Percentiles rank a stretch among this genome's conserved stretches.
Conservation (phyloP, 2,888 invertebrate species). For the Ennomos quercinarius region DNA sequence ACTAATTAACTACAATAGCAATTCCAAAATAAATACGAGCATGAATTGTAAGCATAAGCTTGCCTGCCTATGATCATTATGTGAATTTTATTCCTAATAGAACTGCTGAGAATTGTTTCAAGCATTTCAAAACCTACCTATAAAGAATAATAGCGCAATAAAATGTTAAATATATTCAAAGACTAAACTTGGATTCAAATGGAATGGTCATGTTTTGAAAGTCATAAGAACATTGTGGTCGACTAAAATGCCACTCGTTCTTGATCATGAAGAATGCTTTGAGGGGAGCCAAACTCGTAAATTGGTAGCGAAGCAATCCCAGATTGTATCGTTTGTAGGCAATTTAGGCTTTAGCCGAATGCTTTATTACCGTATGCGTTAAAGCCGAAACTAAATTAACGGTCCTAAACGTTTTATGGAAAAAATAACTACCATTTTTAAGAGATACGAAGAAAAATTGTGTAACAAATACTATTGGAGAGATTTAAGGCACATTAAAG, state of each 20-base stretch:
- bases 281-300: conserved; percentile 68
- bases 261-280: conserved; percentile 67
- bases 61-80: conserved; percentile 16
- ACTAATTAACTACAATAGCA: background rate
- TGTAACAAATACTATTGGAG: conserved; percentile 22
- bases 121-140: conserved; percentile 52
- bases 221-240: conserved; percentile 72
- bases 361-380: conserved; percentile 56
- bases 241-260: conserved; percentile 71
- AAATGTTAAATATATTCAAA: conserved; percentile 69
- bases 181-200: conserved; percentile 65
- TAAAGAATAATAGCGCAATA: conserved; percentile 71
- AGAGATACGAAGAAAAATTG: conserved; percentile 31
- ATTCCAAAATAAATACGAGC: conserved; percentile 4
- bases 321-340: conserved; percentile 74
- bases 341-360: conserved; percentile 64
- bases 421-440: conserved; percentile 34
- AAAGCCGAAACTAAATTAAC: conserved; percentile 48
- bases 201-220: conserved; percentile 78
- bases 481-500: conserved; percentile 24
- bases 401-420: conserved; percentile 39
- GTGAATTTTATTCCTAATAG: conserved; percentile 51
- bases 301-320: conserved; percentile 67
- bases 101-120: conserved; percentile 49
- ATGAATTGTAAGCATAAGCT: conserved; percentile 6